Percentiles rank a stretch among this genome's conserved stretches.
phyloP scores from a whole-genome alignment of 1,140 invertebrate genomes.

The Triops cancriformis region DNA sequence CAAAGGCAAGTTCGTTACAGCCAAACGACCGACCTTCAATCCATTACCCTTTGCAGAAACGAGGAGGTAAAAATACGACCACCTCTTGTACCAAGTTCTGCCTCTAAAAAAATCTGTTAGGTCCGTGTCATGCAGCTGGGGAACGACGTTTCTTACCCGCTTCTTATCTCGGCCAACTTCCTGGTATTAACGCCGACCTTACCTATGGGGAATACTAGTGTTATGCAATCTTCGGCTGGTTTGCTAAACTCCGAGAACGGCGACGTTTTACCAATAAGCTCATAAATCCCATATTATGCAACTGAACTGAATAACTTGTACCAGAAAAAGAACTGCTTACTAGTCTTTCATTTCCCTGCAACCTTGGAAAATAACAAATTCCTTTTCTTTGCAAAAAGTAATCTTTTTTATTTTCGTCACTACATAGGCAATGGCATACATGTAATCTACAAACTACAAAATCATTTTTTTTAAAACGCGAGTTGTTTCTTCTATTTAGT shows the following conservation, averaged over 20 bases:
- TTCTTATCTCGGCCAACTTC: conserved; percentile 60
- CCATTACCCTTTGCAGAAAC: conserved; percentile 52
- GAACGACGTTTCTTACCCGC: conserved; percentile 52
- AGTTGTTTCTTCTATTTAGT: not conserved
- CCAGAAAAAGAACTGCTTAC: not conserved
- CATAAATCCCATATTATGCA: not conserved
- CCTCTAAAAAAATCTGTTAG: conserved; percentile 36
- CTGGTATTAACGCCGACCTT: conserved; percentile 49
- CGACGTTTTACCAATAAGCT: not conserved
- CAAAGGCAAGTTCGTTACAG: conserved; percentile 53
- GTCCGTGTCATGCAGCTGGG: conserved; percentile 53
- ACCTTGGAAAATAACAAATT: not conserved
- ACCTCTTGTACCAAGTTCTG: conserved; percentile 26
- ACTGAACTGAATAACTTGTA: not conserved
- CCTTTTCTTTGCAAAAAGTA: not conserved
- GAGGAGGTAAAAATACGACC: conserved; percentile 45
- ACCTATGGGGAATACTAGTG: conserved; percentile 2
- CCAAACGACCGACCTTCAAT: conserved; percentile 51
- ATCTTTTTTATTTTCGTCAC: conserved; percentile 9
- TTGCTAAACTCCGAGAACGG: not conserved
- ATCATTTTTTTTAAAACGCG: not conserved
- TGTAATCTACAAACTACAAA: conserved; percentile 1
- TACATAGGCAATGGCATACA: conserved; percentile 13
- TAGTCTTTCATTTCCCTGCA: not conserved
- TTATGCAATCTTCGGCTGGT: not conserved